Evolutionary conservation across 2,113 vertebrate species (phyloP), one percentile per base, ranked within the genome.

Genomic region (Anolis sagrei): DNA sequence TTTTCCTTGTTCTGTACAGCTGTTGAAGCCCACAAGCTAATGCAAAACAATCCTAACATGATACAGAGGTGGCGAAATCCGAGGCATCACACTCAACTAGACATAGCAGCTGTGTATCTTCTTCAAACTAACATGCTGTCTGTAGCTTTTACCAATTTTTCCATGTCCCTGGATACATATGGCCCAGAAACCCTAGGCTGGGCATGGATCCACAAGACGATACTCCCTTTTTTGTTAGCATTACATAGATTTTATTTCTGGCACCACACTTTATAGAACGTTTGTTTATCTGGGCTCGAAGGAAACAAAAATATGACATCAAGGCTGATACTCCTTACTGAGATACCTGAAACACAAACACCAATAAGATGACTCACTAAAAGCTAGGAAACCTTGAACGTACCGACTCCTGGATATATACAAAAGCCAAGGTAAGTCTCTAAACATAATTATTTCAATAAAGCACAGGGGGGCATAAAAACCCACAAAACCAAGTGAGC

Each of bases 141-240:
- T n/a, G n/a, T n/a, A n/a, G n/a, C n/a, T n/a, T n/a, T 76, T 44
- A 29, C 29, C 90, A 62, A 21, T 70, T 81, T 81, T 64, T 86
- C 73, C 21, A 7, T 16, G n/a, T 44, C 74, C 1, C 48, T 27
- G 10, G 48, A 0, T 79, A 80, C 82, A 75, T 2, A 72, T 13
- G 73, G 61, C 86, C 69, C 82, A 64, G 75, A 85, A 79, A 91
- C 66, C 7, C 76, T 48, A 77, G 7, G 6, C 66, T 77, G 73
- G 64, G 2, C 7, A 27, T 62, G 6, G 14, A 79, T 34, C n/a
- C 62, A 21, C 19, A 21, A 48, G 9, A n/a, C 29, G 34, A 2
- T 62, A 21, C 0, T 10, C 14, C 69, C 64, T 62, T 80, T 54
- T 68, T 18, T 48, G 6, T 51, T 44, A n/a, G n/a, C n/a, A 49